Percentiles rank a stretch among this genome's conserved stretches.
Conservation (phyloP, 2,797 vertebrate species). For the Halcyon leucocephala region DNA sequence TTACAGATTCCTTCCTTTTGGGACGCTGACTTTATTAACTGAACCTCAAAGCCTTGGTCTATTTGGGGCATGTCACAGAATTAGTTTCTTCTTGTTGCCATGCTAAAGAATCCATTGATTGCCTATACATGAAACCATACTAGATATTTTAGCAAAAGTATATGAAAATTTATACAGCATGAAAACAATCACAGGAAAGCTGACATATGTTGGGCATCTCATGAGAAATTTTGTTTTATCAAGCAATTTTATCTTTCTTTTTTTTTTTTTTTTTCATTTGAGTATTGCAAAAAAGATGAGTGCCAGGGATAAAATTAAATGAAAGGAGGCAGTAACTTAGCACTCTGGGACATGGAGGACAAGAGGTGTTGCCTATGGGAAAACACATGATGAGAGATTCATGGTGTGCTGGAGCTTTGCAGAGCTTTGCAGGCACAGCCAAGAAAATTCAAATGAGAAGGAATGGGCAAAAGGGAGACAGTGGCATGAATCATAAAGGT, state of each 20-base stretch:
- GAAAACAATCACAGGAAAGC: not conserved
- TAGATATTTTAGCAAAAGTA: not conserved
- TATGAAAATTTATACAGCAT: not conserved
- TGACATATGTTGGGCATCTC: constrained; percentile 19
- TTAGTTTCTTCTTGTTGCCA: not conserved
- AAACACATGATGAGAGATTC: constrained; percentile 25
- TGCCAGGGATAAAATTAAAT: constrained; percentile 43
- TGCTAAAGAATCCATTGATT: not conserved
- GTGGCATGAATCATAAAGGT: constrained; percentile 5
- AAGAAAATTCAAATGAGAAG: constrained; percentile 27
- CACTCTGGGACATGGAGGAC: constrained; percentile 16
- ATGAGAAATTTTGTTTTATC: not conserved
- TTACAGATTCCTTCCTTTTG: not conserved
- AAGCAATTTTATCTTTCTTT: not conserved
- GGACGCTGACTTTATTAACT: not conserved
- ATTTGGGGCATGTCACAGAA: not conserved
- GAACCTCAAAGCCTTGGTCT: not conserved
- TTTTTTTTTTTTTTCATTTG: not conserved
- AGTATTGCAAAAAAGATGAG: not conserved
- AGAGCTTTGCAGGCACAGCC: constrained; percentile 21
- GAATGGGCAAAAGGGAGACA: constrained; percentile 9
- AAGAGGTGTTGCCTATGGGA: constrained; percentile 50
- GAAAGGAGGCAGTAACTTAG: not conserved
- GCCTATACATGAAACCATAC: not conserved
- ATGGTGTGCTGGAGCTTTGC: not conserved